These are phyloP conservation scores for Copidosoma floridanum DNA, from an alignment of 1,140 invertebrate genomes.

Conservation along the genomic window DNA sequence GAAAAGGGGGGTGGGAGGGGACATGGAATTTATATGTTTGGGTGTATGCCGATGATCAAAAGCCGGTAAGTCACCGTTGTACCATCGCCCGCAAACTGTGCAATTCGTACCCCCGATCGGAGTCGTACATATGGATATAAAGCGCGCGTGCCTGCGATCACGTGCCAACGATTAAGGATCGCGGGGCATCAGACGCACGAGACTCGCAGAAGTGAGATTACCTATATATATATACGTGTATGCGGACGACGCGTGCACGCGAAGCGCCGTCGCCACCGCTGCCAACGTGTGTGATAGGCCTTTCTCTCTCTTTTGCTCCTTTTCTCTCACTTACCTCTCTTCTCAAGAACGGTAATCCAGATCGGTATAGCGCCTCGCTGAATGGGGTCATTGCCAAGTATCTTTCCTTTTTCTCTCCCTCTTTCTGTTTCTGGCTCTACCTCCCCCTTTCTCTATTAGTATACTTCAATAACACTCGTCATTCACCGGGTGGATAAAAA, in stretches of 20 bases:
- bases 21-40: too few species aligned
- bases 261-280: background rate
- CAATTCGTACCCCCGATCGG: too few species aligned
- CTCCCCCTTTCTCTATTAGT: too few species aligned
- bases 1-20: too few species aligned
- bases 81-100: too few species aligned
- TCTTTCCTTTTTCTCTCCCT: too few species aligned
- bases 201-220: too few species aligned
- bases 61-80: too few species aligned
- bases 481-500: constrained; percentile 9
- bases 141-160: background rate
- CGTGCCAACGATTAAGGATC: background rate
- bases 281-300: background rate
- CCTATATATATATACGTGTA: background rate
- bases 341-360: constrained; percentile 27
- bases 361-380: constrained; percentile 8
- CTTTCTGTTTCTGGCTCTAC: too few species aligned
- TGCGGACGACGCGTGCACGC: background rate
- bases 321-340: too few species aligned
- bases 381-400: constrained; percentile 28
- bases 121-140: too few species aligned
- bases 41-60: too few species aligned
- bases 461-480: constrained; percentile 25
- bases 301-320: constrained; percentile 26
- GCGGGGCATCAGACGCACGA: background rate